A percentile compares a stretch with the other conserved stretches of the same genome.
phyloP scores from a whole-genome alignment of 2,888 invertebrate species.

The Hydrotaea diabolus region DNA sequence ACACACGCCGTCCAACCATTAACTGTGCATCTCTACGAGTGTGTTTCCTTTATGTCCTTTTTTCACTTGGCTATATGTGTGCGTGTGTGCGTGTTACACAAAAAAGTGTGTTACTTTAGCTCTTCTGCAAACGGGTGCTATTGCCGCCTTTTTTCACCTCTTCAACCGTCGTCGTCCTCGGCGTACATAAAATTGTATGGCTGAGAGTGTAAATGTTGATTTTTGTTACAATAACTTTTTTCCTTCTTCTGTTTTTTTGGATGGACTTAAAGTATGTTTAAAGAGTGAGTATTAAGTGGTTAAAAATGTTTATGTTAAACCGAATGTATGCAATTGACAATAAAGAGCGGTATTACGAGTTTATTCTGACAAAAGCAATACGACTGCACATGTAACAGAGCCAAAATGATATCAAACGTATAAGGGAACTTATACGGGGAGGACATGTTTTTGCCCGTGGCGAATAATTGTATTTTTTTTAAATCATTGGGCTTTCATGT shows the following conservation, averaged over 20 bases:
- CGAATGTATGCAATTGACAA: constrained; percentile 43
- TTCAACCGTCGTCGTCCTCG: not conserved
- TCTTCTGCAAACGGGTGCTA: not conserved
- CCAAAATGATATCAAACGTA: too few species aligned
- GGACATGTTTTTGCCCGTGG: too few species aligned
- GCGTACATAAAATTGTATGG: not conserved
- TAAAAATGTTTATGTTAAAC: constrained; percentile 47
- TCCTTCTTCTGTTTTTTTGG: not conserved
- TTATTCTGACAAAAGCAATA: constrained; percentile 1
- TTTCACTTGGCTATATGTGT: not conserved
- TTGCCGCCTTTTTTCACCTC: not conserved
- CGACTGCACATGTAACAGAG: not conserved
- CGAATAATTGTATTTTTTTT: too few species aligned
- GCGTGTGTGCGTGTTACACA: not conserved
- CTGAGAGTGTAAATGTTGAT: constrained; percentile 42
- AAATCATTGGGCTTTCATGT: too few species aligned
- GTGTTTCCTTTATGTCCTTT: not conserved
- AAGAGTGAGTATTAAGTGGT: constrained; percentile 54
- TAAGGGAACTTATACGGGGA: too few species aligned
- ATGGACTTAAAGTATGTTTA: constrained; percentile 50
- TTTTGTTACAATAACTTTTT: constrained; percentile 58
- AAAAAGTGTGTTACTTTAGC: constrained; percentile 38
- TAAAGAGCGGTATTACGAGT: constrained; percentile 29
- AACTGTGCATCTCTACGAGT: not conserved
- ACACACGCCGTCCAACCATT: not conserved